Percentiles rank a stretch among this genome's conserved stretches.
Conservation (phyloP, 1,140 invertebrate species). For the Solenopsis fugax region DNA sequence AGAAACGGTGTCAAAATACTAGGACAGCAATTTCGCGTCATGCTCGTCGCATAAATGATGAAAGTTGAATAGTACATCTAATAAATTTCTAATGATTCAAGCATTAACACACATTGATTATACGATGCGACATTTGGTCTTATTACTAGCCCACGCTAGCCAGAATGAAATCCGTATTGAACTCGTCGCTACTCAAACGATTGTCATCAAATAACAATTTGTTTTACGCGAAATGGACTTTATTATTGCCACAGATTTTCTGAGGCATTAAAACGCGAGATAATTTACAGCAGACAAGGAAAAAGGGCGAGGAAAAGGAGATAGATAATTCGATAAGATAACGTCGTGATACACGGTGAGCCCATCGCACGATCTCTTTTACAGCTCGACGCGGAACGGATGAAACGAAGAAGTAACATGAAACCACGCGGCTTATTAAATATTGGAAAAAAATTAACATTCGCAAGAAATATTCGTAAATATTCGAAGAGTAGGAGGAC, state of each 20-base stretch:
- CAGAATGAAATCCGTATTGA: constrained; percentile 9
- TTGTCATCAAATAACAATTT: not conserved
- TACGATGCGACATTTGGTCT: not conserved
- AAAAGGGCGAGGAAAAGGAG: constrained; percentile 14
- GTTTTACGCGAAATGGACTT: constrained; percentile 14
- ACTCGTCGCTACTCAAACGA: not conserved
- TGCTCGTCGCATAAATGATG: not conserved
- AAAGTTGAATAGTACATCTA: constrained; percentile 7
- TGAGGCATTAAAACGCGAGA: constrained; percentile 35
- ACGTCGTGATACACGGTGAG: not conserved
- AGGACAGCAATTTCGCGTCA: not conserved
- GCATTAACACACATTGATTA: constrained; percentile 41
- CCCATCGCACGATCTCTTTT: constrained; percentile 53
- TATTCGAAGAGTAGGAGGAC: constrained; percentile 48
- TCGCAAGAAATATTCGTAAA: constrained; percentile 46
- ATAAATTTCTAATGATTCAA: constrained; percentile 12
- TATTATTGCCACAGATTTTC: constrained; percentile 28
- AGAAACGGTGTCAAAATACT: not conserved
- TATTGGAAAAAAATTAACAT: constrained; percentile 43
- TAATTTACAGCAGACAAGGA: constrained; percentile 43
- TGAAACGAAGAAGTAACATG: not conserved
- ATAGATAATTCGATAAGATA: constrained; percentile 71
- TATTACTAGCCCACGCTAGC: not conserved
- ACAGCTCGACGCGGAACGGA: constrained; percentile 3
- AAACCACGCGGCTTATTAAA: constrained; percentile 52